Conservation (phyloP, 2,113 vertebrate species). For the Pipra filicauda region DNA sequence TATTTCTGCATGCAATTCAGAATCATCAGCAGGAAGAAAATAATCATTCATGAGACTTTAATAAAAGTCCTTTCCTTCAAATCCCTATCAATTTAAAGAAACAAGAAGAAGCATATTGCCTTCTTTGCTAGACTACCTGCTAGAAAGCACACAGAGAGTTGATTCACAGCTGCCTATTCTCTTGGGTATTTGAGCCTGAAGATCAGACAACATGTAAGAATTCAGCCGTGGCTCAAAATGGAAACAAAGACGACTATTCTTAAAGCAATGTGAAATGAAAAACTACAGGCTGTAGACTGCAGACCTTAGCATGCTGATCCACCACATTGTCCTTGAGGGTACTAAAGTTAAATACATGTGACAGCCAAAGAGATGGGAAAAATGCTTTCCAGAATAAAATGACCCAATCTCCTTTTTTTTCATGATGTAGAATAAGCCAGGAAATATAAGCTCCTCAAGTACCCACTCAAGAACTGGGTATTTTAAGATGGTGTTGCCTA, state of each 20-base stretch:
- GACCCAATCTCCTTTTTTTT: slow-evolving; percentile 57
- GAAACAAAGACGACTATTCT: slow-evolving; percentile 80
- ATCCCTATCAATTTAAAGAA: slow-evolving; percentile 72
- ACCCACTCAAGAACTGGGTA: slow-evolving; percentile 52
- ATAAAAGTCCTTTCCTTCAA: slow-evolving; percentile 70
- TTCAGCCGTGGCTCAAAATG: slow-evolving; percentile 75
- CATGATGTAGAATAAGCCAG: slow-evolving; percentile 59
- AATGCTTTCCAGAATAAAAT: slow-evolving; percentile 70
- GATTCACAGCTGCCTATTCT: slow-evolving; percentile 76
- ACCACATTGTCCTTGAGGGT: slow-evolving; percentile 73
- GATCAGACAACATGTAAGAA: slow-evolving; percentile 79
- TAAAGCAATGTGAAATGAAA: slow-evolving; percentile 70
- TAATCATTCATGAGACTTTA: slow-evolving; percentile 68
- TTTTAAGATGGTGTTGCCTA: slow-evolving; percentile 48
- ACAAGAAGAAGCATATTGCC: slow-evolving; percentile 56
- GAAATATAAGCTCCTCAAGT: slow-evolving; percentile 65
- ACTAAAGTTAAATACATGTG: slow-evolving; percentile 73
- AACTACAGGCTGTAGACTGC: slow-evolving; percentile 64
- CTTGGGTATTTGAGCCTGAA: slow-evolving; percentile 76
- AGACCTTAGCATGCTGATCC: slow-evolving; percentile 67
- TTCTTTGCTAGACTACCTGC: slow-evolving; percentile 70
- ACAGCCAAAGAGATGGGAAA: slow-evolving; percentile 68
- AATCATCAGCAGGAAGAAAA: slow-evolving; percentile 56
- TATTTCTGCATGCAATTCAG: slow-evolving; percentile 55
- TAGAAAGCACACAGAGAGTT: slow-evolving; percentile 63